Evolutionary conservation across 2,888 invertebrate species (phyloP), one percentile per base, ranked within the genome.

Genomic region (Neoaliturus tenellus): DNA sequence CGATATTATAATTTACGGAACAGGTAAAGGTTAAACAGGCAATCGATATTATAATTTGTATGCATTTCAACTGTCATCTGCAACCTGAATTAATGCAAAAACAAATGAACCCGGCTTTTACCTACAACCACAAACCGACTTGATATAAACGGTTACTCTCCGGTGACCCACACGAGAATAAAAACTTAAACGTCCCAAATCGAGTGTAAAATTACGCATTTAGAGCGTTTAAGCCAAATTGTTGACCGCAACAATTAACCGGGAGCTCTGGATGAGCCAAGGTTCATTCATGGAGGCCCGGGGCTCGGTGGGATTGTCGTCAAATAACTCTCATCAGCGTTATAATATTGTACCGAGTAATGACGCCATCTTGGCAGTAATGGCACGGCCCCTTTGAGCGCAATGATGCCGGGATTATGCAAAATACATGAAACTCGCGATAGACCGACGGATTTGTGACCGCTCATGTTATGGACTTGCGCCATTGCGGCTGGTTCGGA

Each of bases 301-400:
- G 33, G n/a, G 35, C 5, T 71, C n/a, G 20, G 71, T 35, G 71
- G 39, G 17, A 41, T 39, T 23, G 39, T 71, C 67, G n/a, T 20
- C 71, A 71, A 71, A 71, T 39, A 41, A 71, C 71, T 71, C 71
- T 41, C 71, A 71, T 67, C 67, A 33, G 31, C 10, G 39, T 39
- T 71, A 71, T 71, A 71, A 71, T 71, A 71, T 71, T 71, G 71
- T 71, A 71, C 71, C 71, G 71, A 2, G 71, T 35, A 39, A 39
- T 71, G 20, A 10, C 31, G 35, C 35, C 67, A 67, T 35, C 35
- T 31, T 55, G 35, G 1, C 23, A 14, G 28, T 67, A 28, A 31
- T 31, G n/a, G n/a, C 14, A 39, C 71, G 71, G 71, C 14, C 20
- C 17, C 71, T 71, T 71, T 71, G 71, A 67, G 25, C 55, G 3